Evolutionary conservation across 2,888 invertebrate species (phyloP).

Genomic region (Drosophila demipolita): DNA sequence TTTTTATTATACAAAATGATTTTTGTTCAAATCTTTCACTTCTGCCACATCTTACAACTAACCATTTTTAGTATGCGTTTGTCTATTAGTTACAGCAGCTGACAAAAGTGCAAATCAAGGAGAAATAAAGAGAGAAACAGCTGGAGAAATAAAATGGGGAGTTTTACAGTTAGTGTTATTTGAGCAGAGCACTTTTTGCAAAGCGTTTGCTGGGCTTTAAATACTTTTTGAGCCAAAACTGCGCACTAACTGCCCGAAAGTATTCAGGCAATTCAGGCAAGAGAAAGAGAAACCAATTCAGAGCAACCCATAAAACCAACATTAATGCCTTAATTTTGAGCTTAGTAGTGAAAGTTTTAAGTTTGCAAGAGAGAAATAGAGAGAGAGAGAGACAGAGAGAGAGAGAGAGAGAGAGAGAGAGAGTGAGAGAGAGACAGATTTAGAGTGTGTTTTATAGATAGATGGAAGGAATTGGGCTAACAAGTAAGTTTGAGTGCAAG

Average conservation of each 20-base stretch:
- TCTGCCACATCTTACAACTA: background rate
- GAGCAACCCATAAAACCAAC: constrained; percentile 73
- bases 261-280: constrained; percentile 20
- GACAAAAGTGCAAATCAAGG: constrained; percentile 14
- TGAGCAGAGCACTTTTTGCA: constrained; percentile 43
- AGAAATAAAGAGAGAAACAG: constrained; percentile 9
- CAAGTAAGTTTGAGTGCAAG: constrained; percentile 36
- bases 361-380: constrained; percentile 21
- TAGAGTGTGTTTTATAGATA: constrained; percentile 5
- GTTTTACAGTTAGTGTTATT: constrained; percentile 56
- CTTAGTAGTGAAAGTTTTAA: constrained; percentile 64
- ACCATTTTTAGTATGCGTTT: constrained; percentile 8
- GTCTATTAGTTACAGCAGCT: constrained; percentile 19
- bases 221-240: constrained; percentile 43
- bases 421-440: background rate
- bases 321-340: constrained; percentile 76
- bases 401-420: constrained; percentile 3
- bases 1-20: background rate
- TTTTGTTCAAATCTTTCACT: background rate
- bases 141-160: constrained; percentile 40
- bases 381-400: background rate
- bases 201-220: constrained; percentile 51
- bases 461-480: constrained; percentile 18
- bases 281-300: constrained; percentile 60
- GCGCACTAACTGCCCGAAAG: constrained; percentile 19